Conservation (phyloP, 2,113 vertebrate genomes). For the Tympanuchus pallidicinctus region DNA sequence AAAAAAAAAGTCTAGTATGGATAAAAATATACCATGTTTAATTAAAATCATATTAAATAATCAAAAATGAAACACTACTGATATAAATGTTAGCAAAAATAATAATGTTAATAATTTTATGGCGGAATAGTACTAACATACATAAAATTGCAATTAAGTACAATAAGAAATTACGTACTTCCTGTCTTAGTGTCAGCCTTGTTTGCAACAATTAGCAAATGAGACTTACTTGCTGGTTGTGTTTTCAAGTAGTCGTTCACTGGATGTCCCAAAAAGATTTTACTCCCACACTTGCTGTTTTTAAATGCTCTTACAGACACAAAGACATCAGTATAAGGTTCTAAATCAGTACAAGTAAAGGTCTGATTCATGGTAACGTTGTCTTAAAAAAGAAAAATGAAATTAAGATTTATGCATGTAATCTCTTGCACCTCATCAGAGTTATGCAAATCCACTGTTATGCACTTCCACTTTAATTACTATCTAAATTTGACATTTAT, state of each 20-base stretch:
- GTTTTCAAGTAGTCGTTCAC: fast-evolving
- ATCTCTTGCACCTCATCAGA: neutral
- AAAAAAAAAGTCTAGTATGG: neutral
- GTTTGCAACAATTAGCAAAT: neutral
- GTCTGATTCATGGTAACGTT: fast-evolving
- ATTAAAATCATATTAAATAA: neutral
- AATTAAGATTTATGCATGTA: neutral
- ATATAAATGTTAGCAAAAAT: neutral
- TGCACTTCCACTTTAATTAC: neutral
- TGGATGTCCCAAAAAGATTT: fast-evolving
- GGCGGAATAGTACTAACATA: neutral
- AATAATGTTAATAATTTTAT: neutral
- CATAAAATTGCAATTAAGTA: neutral
- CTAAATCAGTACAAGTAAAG: fast-evolving
- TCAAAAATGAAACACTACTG: neutral
- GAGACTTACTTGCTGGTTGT: neutral
- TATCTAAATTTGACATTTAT: neutral
- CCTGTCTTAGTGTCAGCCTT: neutral
- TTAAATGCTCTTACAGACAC: neutral
- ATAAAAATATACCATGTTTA: neutral
- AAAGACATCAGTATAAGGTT: fast-evolving
- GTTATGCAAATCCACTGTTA: neutral
- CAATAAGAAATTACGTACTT: neutral
- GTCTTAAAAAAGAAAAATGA: fast-evolving
- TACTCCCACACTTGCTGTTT: fast-evolving